A percentile compares a stretch with the other conserved stretches of the same genome.
phyloP scores from a whole-genome alignment of 2,113 vertebrate genomes.

The Blennius ocellaris region DNA sequence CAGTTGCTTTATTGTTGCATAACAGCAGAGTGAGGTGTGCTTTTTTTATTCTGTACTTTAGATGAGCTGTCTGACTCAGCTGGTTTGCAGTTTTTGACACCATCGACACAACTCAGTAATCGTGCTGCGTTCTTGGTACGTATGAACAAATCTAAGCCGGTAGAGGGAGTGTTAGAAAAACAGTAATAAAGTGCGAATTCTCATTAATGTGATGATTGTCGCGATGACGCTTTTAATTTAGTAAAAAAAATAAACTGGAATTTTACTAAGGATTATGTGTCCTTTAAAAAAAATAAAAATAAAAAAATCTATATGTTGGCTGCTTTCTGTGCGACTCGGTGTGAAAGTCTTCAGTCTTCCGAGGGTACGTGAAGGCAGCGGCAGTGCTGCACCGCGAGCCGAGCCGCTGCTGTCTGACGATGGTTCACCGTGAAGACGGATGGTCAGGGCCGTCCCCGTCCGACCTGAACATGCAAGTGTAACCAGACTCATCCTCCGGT shows the following conservation, averaged over 20 bases:
- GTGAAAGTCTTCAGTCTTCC: not conserved
- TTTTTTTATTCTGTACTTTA: conserved; percentile 7
- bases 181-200: not conserved
- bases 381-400: conserved; percentile 47
- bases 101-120: conserved; percentile 1
- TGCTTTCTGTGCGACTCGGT: no score
- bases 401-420: conserved; percentile 54
- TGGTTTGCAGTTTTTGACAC: conserved; percentile 37
- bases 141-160: not conserved
- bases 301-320: no score
- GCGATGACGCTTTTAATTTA: not conserved
- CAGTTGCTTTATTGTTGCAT: conserved; percentile 21
- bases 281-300: no score
- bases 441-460: conserved; percentile 51
- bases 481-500: conserved; percentile 25
- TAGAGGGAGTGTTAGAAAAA: not conserved
- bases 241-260: not conserved
- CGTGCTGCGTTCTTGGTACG: conserved; percentile 1
- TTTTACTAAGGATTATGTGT: no score
- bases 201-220: rapidly evolving
- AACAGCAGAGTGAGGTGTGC: conserved; percentile 29
- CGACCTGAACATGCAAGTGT: conserved; percentile 48
- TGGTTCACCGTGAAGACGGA: conserved; percentile 47
- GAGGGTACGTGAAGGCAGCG: conserved; percentile 54
- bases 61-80: conserved; percentile 54